A percentile compares a stretch with the other conserved stretches of the same genome.
These are phyloP conservation scores for Sternarchorhynchus goeldii DNA, from an alignment of 2,797 vertebrate genomes.

Conservation along the genomic window DNA sequence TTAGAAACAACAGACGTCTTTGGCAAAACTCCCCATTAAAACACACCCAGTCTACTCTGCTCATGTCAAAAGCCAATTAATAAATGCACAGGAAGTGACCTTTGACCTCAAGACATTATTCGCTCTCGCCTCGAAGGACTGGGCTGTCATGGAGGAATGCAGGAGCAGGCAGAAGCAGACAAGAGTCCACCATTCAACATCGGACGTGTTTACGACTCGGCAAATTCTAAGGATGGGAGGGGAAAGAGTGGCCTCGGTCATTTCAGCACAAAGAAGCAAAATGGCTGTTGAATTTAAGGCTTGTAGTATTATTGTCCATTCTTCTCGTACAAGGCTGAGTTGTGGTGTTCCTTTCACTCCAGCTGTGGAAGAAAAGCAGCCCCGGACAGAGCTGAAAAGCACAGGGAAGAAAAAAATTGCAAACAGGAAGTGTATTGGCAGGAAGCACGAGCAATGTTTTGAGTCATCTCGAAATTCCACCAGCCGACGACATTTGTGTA, in stretches of 20 bases:
- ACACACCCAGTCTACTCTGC: constrained; percentile 47
- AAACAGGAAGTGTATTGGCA: constrained; percentile 64
- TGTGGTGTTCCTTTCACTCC: constrained; percentile 13
- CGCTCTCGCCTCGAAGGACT: constrained; percentile 53
- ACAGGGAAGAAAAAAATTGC: constrained; percentile 6
- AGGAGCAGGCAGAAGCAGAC: constrained; percentile 50
- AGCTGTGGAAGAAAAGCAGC: constrained; percentile 29
- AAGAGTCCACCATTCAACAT: constrained; percentile 41
- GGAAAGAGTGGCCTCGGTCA: constrained; percentile 14
- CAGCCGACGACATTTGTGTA: constrained; percentile 15
- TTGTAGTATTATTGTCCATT: constrained; percentile 30
- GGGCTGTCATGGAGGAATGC: constrained; percentile 66
- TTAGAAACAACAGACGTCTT: constrained; percentile 1
- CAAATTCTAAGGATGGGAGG: constrained; percentile 31
- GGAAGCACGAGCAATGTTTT: constrained; percentile 64
- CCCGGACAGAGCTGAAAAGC: constrained; percentile 5
- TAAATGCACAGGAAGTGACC: constrained; percentile 74
- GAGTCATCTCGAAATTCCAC: constrained; percentile 58
- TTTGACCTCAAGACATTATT: constrained; percentile 66
- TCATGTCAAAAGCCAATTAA: constrained; percentile 59
- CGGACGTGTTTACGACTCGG: constrained; percentile 23
- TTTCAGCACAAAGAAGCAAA: constrained; percentile 24
- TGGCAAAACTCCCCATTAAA: constrained; percentile 8
- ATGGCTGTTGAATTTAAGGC: constrained; percentile 5
- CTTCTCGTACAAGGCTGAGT: constrained; percentile 3